Conservation (phyloP, 2,113 vertebrate genomes). For the Tragelaphus buxtoni region DNA sequence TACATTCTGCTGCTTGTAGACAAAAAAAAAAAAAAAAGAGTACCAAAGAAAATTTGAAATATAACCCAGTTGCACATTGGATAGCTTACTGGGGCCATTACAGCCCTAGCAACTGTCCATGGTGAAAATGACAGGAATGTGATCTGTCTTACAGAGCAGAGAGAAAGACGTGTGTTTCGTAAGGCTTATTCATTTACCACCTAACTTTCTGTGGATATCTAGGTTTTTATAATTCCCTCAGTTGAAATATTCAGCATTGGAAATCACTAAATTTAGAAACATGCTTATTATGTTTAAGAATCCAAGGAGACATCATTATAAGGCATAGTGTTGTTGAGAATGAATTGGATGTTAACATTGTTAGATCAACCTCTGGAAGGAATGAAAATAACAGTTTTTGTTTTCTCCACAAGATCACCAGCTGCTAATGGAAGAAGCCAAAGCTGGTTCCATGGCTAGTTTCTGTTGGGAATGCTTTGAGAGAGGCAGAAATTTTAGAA, state of each 20-base stretch:
- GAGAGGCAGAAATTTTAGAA: background rate
- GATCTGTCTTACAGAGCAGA: background rate
- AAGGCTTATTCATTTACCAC: background rate
- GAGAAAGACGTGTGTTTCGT: background rate
- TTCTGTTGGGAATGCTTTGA: conserved; percentile 20
- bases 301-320: background rate
- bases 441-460: background rate
- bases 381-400: background rate
- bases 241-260: background rate
- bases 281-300: background rate
- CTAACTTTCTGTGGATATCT: background rate
- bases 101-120: background rate
- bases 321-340: background rate
- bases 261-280: background rate
- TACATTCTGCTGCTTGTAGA: background rate
- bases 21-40: background rate
- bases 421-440: background rate
- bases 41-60: background rate
- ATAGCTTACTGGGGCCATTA: background rate
- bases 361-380: background rate
- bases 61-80: no score
- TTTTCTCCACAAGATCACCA: background rate
- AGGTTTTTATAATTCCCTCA: background rate
- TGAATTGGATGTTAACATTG: background rate
- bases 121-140: background rate